A percentile compares a stretch with the other conserved stretches of the same genome.
Conservation (phyloP, 2,113 vertebrate genomes). For the Rhadina sibilatrix region DNA sequence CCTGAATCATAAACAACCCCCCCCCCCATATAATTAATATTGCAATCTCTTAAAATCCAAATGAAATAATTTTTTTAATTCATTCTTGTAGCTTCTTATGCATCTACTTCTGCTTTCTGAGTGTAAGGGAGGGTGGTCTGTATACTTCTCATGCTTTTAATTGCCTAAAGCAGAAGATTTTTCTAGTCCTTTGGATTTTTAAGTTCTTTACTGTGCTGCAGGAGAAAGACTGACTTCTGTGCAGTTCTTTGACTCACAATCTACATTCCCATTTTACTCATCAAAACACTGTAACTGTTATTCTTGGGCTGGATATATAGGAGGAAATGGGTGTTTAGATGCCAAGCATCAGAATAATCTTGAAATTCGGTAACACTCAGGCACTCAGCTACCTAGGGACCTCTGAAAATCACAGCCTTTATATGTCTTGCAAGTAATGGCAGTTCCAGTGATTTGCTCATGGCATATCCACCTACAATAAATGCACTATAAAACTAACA, state of each 20-base stretch:
- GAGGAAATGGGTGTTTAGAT: not conserved
- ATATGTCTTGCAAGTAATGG: not conserved
- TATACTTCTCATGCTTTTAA: not conserved
- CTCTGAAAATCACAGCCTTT: not conserved
- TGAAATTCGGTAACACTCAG: not conserved
- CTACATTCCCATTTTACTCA: not conserved
- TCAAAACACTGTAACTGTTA: not conserved
- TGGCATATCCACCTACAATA: not conserved
- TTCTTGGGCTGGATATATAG: not conserved
- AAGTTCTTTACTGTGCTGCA: not conserved
- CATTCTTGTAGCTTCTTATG: not conserved
- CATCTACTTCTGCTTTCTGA: not conserved
- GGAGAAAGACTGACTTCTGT: not conserved
- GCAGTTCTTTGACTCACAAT: not conserved
- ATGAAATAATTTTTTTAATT: not conserved
- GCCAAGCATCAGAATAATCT: not conserved
- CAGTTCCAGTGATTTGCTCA: not conserved
- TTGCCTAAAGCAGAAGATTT: not conserved
- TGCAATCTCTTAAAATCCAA: not conserved
- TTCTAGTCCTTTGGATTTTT: not conserved
- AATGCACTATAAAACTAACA: not conserved
- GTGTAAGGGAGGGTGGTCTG: not conserved
- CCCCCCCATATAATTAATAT: not conserved
- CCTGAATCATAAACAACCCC: constrained; percentile 69
- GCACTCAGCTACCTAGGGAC: not conserved